Percentiles rank a stretch among this genome's conserved stretches.
These are phyloP conservation scores for Drosophila ogumai DNA, from an alignment of 1,140 invertebrate species.

Conservation along the genomic window DNA sequence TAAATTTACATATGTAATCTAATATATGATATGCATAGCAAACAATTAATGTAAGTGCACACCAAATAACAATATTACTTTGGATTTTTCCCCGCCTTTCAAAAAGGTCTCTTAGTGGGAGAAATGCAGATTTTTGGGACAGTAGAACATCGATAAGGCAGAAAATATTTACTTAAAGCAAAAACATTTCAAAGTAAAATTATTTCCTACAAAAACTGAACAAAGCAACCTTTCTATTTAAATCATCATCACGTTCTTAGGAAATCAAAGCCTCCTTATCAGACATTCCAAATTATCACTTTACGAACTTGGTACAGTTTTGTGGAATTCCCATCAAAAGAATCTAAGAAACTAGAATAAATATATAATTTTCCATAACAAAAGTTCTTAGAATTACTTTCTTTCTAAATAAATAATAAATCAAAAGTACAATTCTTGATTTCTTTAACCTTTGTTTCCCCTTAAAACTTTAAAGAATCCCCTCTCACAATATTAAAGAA, in stretches of 20 bases:
- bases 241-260: background rate
- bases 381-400: background rate
- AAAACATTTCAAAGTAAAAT: no score
- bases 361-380: background rate
- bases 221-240: no score
- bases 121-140: no score
- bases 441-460: background rate
- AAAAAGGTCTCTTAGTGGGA: no score
- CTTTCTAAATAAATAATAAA: background rate
- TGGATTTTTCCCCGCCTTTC: background rate
- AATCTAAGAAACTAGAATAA: background rate
- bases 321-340: background rate
- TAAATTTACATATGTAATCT: background rate
- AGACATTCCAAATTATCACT: background rate
- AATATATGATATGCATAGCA: no score
- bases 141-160: no score
- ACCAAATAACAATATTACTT: background rate
- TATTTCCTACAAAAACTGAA: background rate
- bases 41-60: no score
- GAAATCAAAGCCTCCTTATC: background rate
- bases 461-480: background rate
- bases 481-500: background rate
- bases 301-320: background rate
- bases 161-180: no score
- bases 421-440: no score